Conservation (phyloP, 2,113 vertebrate species). For the Jaculus jaculus region DNA sequence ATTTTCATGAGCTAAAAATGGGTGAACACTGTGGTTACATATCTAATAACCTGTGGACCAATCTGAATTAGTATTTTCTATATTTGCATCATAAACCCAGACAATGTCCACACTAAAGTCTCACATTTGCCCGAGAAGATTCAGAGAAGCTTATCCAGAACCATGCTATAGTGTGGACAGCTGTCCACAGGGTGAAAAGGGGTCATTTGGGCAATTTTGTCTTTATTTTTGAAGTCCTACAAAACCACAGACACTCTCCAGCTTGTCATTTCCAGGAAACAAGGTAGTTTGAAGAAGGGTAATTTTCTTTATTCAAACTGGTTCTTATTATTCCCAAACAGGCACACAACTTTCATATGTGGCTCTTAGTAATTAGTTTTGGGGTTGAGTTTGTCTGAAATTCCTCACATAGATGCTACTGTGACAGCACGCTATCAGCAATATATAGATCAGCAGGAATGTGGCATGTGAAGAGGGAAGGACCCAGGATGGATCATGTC, state of each 20-base stretch:
- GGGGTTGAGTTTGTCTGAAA: not conserved
- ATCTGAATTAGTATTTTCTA: not conserved
- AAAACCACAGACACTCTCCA: not conserved
- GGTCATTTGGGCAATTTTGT: not conserved
- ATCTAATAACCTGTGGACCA: not conserved
- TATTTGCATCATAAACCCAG: not conserved
- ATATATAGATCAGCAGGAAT: constrained; percentile 38
- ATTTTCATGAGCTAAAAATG: not conserved
- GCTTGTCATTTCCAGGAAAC: too few species aligned
- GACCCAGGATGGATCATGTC: not conserved
- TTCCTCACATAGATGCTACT: constrained; percentile 1
- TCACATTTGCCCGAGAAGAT: not conserved
- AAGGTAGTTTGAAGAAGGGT: not conserved
- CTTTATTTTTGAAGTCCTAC: not conserved
- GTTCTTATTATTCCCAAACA: not conserved
- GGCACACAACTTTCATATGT: not conserved
- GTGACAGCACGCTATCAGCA: not conserved
- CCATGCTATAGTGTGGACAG: not conserved
- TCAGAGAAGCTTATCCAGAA: too few species aligned
- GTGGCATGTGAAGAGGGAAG: not conserved
- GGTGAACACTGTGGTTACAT: not conserved
- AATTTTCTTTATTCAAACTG: not conserved
- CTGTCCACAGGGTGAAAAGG: too few species aligned
- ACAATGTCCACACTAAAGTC: not conserved
- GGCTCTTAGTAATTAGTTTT: not conserved